These are phyloP conservation scores for Sebastes wilsoni DNA, from an alignment of 2,797 vertebrate species.

Conservation along the genomic window DNA sequence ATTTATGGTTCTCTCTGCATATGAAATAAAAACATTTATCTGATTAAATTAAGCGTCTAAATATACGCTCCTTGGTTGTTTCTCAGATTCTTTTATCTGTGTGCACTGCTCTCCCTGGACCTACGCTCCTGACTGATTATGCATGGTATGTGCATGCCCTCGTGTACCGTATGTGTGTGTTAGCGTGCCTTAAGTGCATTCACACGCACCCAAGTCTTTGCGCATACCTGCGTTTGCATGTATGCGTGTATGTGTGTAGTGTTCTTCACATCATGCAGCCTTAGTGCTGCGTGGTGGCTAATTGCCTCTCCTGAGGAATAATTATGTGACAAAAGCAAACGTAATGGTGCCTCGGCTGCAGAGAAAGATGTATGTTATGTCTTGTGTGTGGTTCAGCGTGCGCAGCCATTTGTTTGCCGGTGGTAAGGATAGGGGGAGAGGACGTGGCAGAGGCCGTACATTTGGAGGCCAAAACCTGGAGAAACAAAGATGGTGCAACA, in stretches of 20 bases:
- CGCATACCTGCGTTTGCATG: constrained; percentile 19
- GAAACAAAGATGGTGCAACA: constrained; percentile 68
- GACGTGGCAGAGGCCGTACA: constrained; percentile 56
- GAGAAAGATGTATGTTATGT: constrained; percentile 70
- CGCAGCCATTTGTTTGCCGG: constrained; percentile 65
- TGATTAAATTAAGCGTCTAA: constrained; percentile 78
- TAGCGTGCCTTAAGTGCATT: not conserved
- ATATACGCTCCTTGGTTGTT: constrained; percentile 64
- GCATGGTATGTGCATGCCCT: not conserved
- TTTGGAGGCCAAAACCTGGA: constrained; percentile 68
- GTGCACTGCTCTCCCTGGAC: constrained; percentile 62
- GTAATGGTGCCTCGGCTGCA: constrained; percentile 61
- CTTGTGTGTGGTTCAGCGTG: constrained; percentile 62
- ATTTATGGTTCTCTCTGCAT: constrained; percentile 57
- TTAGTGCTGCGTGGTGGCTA: constrained; percentile 70
- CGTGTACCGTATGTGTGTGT: constrained; percentile 3
- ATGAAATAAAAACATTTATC: constrained; percentile 64
- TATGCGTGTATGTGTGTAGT: constrained; percentile 18
- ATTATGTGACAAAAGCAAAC: constrained; percentile 81
- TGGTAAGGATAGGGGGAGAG: constrained; percentile 57
- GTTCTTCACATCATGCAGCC: constrained; percentile 54
- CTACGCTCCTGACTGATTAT: constrained; percentile 62
- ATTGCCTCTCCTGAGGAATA: constrained; percentile 82
- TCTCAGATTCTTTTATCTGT: constrained; percentile 71
- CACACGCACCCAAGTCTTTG: not conserved